Evolutionary conservation across 2,113 vertebrate genomes (phyloP), one percentile per base, ranked within the genome.

Genomic region (Apaloderma vittatum): DNA sequence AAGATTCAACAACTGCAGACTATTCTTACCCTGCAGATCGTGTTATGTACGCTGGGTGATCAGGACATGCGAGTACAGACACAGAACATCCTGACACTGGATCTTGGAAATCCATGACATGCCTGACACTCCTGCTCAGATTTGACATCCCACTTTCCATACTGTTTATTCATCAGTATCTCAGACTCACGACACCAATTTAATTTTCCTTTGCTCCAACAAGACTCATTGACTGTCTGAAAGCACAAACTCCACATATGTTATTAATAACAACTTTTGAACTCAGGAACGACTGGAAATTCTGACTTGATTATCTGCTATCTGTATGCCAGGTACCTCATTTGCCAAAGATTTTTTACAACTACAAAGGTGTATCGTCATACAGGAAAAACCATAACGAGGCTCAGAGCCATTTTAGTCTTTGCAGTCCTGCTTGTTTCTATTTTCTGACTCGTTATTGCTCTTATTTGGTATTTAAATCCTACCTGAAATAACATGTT

Each of bases 11-110:
- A 96, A 92, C 86, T 95, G 94, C 94, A 90, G 89, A 76, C 93
- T 93, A 96, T 93, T 96, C 94, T 96, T 94, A 67, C 92, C 85
- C 91, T 34, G 81, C 80, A 93, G 86, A 93, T 91, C 86, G 3
- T 59, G 94, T 86, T 93, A 73, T 87, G 90, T 22, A 83, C 68
- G 9, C 86, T n/a, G 91, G 17, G 89, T 72, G 93, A 93, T 74
- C 72, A 32, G 71, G 88, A 91, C 93, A 68, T 13, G 74, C 6
- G 15, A 52, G 80, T 4, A 59, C 63, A 11, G 2, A 52, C 52
- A 86, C 51, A n/a, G 79, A 95, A 96, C 92, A 95, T 73, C 88
- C 59, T 45, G 90, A 88, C 78, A 72, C 77, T 92, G 83, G 36
- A 76, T 46, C 81, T 86, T 2, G 8, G 67, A 76, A 93, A 81